Percentiles rank a stretch among this genome's conserved stretches.
Evolutionary conservation across 1,140 invertebrate genomes (phyloP).

Genomic region (Dufourea novaeangliae): DNA sequence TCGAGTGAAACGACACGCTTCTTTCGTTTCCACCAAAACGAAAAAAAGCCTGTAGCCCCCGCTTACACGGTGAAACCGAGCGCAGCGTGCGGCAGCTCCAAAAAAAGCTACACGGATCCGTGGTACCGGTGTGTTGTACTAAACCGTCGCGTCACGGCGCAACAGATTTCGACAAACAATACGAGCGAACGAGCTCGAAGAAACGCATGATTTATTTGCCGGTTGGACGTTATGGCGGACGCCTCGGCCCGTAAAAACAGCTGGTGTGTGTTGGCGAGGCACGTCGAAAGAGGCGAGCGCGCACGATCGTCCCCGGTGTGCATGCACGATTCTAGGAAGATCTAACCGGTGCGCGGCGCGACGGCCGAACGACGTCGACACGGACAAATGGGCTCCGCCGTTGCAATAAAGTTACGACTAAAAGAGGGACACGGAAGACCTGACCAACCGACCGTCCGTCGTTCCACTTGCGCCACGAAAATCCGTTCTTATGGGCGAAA

Average conservation of each 20-base stretch:
- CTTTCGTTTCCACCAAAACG: too few species aligned
- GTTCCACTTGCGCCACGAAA: conserved; percentile 40
- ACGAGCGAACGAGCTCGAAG: neutral
- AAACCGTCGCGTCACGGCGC: neutral
- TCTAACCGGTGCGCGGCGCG: conserved; percentile 9
- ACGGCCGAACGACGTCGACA: conserved; percentile 46
- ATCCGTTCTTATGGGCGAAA: conserved; percentile 47
- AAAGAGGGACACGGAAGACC: conserved; percentile 42
- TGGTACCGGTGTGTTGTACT: neutral
- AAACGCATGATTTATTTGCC: conserved; percentile 10
- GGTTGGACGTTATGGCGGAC: neutral
- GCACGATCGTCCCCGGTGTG: conserved; percentile 31
- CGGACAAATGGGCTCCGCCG: conserved; percentile 59
- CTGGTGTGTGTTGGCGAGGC: conserved; percentile 1
- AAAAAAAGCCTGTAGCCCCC: neutral
- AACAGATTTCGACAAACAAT: neutral
- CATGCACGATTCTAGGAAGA: conserved; percentile 43
- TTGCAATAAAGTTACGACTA: conserved; percentile 61
- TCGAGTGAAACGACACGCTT: too few species aligned
- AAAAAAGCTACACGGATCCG: neutral
- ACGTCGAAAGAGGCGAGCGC: conserved; percentile 33
- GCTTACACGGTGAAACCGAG: neutral
- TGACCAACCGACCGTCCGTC: conserved; percentile 5
- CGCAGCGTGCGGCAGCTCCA: neutral
- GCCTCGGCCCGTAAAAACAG: conserved; percentile 13